phyloP scores from a whole-genome alignment of 2,888 invertebrate genomes.

The Pyrrhosoma nymphula region DNA sequence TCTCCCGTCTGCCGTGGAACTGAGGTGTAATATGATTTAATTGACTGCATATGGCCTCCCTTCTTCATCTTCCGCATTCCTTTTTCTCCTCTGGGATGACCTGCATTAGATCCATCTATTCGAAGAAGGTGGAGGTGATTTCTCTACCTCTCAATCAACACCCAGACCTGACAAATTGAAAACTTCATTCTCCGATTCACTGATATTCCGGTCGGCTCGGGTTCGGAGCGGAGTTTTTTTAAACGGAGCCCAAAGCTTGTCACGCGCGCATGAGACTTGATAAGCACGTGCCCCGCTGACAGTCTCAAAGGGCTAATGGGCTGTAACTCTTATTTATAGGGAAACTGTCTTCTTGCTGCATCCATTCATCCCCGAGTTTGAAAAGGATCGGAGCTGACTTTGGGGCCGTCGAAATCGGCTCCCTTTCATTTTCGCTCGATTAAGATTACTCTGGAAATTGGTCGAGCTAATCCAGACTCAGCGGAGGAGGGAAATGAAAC shows the following conservation, averaged over 20 bases:
- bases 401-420: neutral
- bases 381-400: neutral
- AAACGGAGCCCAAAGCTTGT: neutral
- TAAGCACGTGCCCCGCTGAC: neutral
- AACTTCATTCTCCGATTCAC: slow-evolving; percentile 26
- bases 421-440: neutral
- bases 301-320: slow-evolving; percentile 8
- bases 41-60: slow-evolving; percentile 43
- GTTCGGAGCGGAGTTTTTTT: neutral
- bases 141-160: slow-evolving; percentile 36
- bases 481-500: neutral
- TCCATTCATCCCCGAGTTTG: neutral
- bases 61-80: slow-evolving; percentile 55
- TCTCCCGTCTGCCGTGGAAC: neutral
- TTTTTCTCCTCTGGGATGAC: neutral
- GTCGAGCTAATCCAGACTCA: neutral
- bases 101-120: slow-evolving; percentile 46
- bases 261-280: neutral
- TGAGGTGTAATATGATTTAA: slow-evolving; percentile 56
- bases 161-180: slow-evolving; percentile 45
- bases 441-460: slow-evolving; percentile 23
- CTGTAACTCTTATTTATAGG: neutral
- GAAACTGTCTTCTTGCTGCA: neutral
- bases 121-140: slow-evolving; percentile 7
- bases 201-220: neutral